Evolutionary conservation across 2,113 vertebrate species (phyloP), one percentile per base, ranked within the genome.

Genomic region (Pongo abelii): DNA sequence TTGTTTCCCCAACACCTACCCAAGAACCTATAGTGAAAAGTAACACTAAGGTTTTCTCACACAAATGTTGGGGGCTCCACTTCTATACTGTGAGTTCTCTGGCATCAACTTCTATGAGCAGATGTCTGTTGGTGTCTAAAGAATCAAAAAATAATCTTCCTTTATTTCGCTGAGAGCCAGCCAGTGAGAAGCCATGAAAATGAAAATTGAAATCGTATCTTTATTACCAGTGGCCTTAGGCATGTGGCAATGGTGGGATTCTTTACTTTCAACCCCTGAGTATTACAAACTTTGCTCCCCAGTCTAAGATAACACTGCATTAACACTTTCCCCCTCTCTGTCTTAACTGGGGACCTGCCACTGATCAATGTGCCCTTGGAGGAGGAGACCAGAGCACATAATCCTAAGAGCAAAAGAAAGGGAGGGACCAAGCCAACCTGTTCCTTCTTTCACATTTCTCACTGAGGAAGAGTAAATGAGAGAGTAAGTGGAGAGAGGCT

Each of bases 281-380:
- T 17, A 32, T 10, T 10, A 32, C 11, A 61, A 9, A 40, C 17
- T 6, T 35, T 78, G 50, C 40, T 72, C 48, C 23, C 11, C 6
- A 5, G 8, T 35, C 30, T 2, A 30, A 64, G 50, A 14, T 38
- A 72, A 1, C 61, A 32, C 10, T 70, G 22, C 7, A 13, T 20
- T 27, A 35, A 20, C 32, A 48, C 1, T 50, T 25, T 20, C 13
- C 5, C 3, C 9, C 9, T n/a, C 17, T 43, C 40, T 2, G 4
- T 88, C 23, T 20, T 43, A 8, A 40, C 2, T 40, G 27, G 52
- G 32, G 48, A 67, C 3, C 22, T 79, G 32, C 12, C 23, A 5
- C 11, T 84, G 50, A n/a, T 3, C 18, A 6, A n/a, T 11, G 38
- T 14, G 20, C 2, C 17, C 11, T 67, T 85, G 50, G 43, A 93